Conservation (phyloP, 2,113 vertebrate genomes). For the Cottus gobio region DNA sequence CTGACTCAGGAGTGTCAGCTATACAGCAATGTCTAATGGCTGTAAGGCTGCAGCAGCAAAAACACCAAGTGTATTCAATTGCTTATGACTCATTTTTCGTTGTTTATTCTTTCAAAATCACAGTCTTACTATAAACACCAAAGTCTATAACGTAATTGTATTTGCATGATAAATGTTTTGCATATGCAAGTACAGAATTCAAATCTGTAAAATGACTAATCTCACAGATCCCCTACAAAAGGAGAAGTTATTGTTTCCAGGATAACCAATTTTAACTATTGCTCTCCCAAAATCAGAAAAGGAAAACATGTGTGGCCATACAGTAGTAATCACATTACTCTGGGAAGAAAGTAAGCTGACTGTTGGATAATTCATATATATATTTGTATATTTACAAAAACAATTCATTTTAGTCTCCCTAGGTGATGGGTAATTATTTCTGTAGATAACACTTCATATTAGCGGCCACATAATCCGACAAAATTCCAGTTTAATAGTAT, state of each 20-base stretch:
- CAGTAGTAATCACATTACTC: neutral
- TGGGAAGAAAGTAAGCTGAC: neutral
- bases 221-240: neutral
- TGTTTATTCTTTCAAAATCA: too few species aligned
- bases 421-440: constrained; percentile 4
- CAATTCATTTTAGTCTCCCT: neutral
- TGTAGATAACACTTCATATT: neutral
- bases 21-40: neutral
- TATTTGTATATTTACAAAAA: neutral
- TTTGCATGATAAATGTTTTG: too few species aligned
- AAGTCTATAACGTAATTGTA: too few species aligned
- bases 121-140: too few species aligned
- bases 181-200: too few species aligned
- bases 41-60: neutral
- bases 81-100: too few species aligned
- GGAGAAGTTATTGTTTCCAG: neutral
- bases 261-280: neutral
- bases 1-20: neutral
- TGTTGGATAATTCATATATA: neutral
- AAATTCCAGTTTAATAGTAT: neutral
- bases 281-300: neutral
- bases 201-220: neutral
- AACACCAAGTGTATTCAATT: too few species aligned
- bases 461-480: neutral
- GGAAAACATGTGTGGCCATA: neutral